These are phyloP conservation scores for Pterocles orientalis DNA, from an alignment of 2,113 vertebrate species.

Conservation along the genomic window DNA sequence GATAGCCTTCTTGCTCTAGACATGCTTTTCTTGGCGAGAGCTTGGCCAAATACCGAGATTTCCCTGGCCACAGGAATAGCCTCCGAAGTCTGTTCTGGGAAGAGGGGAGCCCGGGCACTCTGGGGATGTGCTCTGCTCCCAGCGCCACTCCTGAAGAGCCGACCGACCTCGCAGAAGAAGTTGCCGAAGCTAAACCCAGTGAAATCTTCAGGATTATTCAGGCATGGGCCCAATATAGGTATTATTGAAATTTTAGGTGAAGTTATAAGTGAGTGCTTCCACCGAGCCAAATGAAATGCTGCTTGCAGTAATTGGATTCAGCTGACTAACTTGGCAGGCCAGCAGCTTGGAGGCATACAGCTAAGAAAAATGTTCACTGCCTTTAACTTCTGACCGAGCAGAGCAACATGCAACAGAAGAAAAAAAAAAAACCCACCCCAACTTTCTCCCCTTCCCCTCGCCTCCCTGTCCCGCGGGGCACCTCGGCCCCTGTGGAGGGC, in stretches of 20 bases:
- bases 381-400: conserved; percentile 74
- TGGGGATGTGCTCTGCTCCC: not conserved
- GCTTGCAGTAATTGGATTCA: conserved; percentile 83
- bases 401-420: conserved; percentile 43
- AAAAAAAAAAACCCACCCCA: not conserved
- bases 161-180: not conserved
- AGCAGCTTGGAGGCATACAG: conserved; percentile 79
- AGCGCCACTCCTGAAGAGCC: not conserved
- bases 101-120: not conserved
- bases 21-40: not conserved
- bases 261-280: conserved; percentile 80
- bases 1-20: not conserved
- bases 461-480: not conserved
- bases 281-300: conserved; percentile 84
- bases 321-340: conserved; percentile 82
- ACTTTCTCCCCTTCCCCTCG: not conserved
- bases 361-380: conserved; percentile 77
- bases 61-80: not conserved
- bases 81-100: not conserved
- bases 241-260: conserved; percentile 83
- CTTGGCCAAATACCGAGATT: not conserved
- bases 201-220: conserved; percentile 65
- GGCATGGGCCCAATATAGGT: conserved; percentile 46
- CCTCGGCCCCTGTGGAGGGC: not conserved
- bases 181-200: conserved; percentile 7